Base-by-base conservation (phyloP, 2,113 vertebrate genomes). In the Emydura subglobosa region DNA sequence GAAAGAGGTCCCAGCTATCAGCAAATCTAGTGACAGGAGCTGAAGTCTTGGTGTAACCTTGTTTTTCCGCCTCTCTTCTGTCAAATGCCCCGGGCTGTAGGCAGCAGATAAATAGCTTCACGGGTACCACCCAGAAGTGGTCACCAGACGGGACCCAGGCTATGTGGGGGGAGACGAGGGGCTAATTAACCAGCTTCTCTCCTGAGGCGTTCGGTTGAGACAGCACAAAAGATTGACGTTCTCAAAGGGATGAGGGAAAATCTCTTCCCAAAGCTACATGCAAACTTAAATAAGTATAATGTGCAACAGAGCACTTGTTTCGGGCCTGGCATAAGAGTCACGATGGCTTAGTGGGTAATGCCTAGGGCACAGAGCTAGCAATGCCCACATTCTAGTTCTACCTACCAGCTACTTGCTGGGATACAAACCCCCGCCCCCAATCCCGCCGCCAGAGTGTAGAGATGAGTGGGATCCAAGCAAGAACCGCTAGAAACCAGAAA, bases 151-250 rank as follows among this genome's bases (percentile, higher is more conserved):
- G 85, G 72, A 83, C 86, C 4, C 0, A 0, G 42, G 68, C 51
- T 91, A 17, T 14, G 57, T 59, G 49, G 14, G 34, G 80, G 34
- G 19, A 78, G 50, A 65, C 4, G 31, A 90, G 79, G 68, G 51
- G 42, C 82, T 92, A 85, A 92, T 88, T 93, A 92, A 86, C 82
- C 55, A 90, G 11, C 89, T 82, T 39, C 57, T 82, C 79, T 80
- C 79, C 53, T 80, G 82, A 19, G 61, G 85, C 65, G 57, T 31
- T 76, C 86, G 65, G 17, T 76, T 94, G 79, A 93, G 87, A 83
- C 79, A 88, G 85, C 65, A 57, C n/a, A n/a, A 76, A 95, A 93
- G 79, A 93, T 90, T 79, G 86, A 91, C 88, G 72, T 50, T 91
- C 79, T 91, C 79, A 16, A 55, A 49, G 47, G 31, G 79, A 82